phyloP scores from a whole-genome alignment of 2,113 vertebrate species.

The Chaenocephalus aceratus region DNA sequence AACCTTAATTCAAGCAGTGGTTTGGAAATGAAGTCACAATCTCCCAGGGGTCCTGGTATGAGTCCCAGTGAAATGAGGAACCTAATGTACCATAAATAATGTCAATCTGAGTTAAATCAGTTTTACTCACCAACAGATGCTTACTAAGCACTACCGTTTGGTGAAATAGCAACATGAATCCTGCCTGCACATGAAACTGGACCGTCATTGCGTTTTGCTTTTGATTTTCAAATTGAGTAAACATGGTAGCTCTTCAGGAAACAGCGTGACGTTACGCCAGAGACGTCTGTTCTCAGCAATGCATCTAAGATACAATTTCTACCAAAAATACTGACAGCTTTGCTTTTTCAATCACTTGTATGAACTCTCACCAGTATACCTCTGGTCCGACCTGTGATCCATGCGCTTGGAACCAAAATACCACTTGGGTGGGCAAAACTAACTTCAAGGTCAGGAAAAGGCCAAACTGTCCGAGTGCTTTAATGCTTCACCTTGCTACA shows the following conservation, averaged over 20 bases:
- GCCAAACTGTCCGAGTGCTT: not conserved
- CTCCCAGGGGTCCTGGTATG: slow-evolving; percentile 9
- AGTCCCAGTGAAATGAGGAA: slow-evolving; percentile 8
- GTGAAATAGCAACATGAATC: slow-evolving; percentile 6
- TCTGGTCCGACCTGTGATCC: not conserved
- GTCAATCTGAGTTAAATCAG: not conserved
- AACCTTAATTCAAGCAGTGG: not conserved
- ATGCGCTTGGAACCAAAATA: not conserved
- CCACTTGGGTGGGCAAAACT: not conserved
- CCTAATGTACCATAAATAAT: slow-evolving; percentile 20
- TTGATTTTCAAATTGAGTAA: slow-evolving; percentile 1
- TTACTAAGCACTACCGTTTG: not conserved
- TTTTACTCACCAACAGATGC: slow-evolving; percentile 9
- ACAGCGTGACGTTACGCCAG: not conserved
- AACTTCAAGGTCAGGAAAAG: not conserved
- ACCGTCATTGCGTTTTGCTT: not conserved
- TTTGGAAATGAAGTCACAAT: slow-evolving; percentile 20
- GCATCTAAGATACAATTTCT: not conserved
- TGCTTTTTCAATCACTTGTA: not conserved
- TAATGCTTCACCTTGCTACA: slow-evolving; percentile 11
- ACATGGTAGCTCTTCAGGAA: not conserved
- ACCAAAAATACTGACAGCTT: not conserved
- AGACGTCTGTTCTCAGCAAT: not conserved
- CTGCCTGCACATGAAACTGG: not conserved
- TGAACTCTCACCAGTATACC: not conserved